Conservation (phyloP, 1,140 invertebrate genomes). For the Pseudomyrmex flavicornis region DNA sequence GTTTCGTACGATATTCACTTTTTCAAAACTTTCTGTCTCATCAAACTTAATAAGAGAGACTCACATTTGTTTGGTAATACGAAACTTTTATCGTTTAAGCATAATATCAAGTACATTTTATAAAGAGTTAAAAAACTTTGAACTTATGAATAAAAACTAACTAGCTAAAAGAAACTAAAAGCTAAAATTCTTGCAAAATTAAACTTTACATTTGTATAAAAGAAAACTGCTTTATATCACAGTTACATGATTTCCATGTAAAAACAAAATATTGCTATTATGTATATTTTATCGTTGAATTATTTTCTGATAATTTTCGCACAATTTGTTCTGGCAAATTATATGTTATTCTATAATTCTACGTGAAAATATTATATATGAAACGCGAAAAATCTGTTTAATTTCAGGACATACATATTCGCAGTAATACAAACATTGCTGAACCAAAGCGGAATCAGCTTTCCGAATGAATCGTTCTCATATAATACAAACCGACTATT, state of each 20-base stretch:
- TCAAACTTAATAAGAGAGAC: conserved; percentile 9
- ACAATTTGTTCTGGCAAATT: background rate
- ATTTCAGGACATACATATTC: background rate
- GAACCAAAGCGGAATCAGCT: background rate
- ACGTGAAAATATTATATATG: too few species aligned
- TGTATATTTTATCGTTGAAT: background rate
- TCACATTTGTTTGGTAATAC: background rate
- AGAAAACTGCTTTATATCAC: too few species aligned
- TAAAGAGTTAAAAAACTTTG: too few species aligned
- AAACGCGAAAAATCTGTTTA: conserved; percentile 1
- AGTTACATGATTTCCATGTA: too few species aligned
- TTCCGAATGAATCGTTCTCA: conserved; percentile 24
- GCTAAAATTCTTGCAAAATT: too few species aligned
- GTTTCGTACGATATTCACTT: conserved; percentile 24
- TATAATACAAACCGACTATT: conserved; percentile 7
- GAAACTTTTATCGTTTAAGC: background rate
- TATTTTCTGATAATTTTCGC: background rate
- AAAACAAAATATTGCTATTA: background rate
- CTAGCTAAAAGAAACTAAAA: too few species aligned
- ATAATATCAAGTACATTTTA: too few species aligned
- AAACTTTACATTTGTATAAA: too few species aligned
- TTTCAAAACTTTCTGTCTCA: conserved; percentile 21
- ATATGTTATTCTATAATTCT: too few species aligned
- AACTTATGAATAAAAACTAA: too few species aligned
- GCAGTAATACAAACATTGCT: conserved; percentile 4